Percentiles rank a stretch among this genome's conserved stretches.
Conservation (phyloP, 2,113 vertebrate species). For the Helogale parvula region DNA sequence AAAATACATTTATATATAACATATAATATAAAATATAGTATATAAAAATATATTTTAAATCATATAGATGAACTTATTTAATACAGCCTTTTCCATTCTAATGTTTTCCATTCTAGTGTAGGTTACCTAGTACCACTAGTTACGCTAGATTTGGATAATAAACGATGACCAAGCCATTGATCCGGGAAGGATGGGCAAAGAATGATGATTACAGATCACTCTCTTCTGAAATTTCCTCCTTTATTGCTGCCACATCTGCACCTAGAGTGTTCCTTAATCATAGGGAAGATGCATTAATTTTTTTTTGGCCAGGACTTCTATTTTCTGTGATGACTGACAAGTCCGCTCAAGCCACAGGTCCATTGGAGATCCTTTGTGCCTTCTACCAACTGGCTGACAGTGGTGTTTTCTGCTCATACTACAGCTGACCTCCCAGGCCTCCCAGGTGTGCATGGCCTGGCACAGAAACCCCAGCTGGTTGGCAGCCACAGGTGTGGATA, state of each 20-base stretch:
- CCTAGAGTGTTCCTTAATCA: neutral
- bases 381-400: neutral
- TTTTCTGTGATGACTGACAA: neutral
- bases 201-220: neutral
- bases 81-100: neutral
- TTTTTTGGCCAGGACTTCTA: neutral
- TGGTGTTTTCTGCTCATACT: neutral
- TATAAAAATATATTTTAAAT: neutral
- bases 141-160: neutral
- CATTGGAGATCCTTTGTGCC: neutral
- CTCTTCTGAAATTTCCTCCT: neutral
- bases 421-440: neutral
- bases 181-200: neutral
- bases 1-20: neutral
- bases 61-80: neutral
- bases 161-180: neutral
- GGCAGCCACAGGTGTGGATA: conserved; percentile 74
- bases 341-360: neutral
- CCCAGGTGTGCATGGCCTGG: conserved; percentile 8
- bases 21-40: neutral
- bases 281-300: neutral
- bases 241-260: neutral
- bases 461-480: neutral
- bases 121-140: neutral
- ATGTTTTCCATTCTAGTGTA: neutral